phyloP scores from a whole-genome alignment of 2,888 invertebrate genomes.

The Steinernema scapterisci region DNA sequence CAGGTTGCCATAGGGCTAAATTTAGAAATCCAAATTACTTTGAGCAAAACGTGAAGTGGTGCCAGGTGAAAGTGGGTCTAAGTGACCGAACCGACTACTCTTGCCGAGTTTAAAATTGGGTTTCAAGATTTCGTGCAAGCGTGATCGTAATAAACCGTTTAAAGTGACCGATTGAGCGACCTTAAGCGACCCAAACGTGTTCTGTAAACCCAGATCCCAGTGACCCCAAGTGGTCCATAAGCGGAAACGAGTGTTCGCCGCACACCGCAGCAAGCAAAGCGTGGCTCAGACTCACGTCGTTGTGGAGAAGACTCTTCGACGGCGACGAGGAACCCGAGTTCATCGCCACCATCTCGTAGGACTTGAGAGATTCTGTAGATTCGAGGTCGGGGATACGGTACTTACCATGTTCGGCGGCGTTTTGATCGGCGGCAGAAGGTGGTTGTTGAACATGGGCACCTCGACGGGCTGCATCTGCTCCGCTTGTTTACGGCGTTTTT shows the following conservation, averaged over 20 bases:
- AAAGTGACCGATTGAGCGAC: too few species aligned
- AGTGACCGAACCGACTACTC: background rate
- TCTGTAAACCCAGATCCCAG: too few species aligned
- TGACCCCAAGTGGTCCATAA: background rate
- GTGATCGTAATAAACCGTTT: too few species aligned
- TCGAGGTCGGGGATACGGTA: conserved; percentile 11
- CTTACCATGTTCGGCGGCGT: conserved; percentile 50
- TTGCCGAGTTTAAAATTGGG: background rate
- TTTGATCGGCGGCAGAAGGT: conserved; percentile 44
- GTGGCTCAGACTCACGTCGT: conserved; percentile 8
- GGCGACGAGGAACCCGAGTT: conserved; percentile 18
- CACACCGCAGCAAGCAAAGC: background rate
- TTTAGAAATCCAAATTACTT: background rate
- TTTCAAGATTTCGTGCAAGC: background rate
- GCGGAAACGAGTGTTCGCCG: conserved; percentile 3
- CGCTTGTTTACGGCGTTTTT: conserved; percentile 50
- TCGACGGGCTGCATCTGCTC: conserved; percentile 53
- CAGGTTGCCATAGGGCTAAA: conserved; percentile 23
- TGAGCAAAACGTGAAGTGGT: background rate
- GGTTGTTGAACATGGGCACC: conserved; percentile 52
- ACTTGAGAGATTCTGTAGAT: conserved; percentile 40
- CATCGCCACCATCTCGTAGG: conserved; percentile 58
- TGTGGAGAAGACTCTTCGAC: conserved; percentile 18
- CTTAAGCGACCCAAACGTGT: too few species aligned
- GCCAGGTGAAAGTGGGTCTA: background rate